These are phyloP conservation scores for Hydrolagus colliei DNA, from an alignment of 2,797 vertebrate species.

Conservation along the genomic window DNA sequence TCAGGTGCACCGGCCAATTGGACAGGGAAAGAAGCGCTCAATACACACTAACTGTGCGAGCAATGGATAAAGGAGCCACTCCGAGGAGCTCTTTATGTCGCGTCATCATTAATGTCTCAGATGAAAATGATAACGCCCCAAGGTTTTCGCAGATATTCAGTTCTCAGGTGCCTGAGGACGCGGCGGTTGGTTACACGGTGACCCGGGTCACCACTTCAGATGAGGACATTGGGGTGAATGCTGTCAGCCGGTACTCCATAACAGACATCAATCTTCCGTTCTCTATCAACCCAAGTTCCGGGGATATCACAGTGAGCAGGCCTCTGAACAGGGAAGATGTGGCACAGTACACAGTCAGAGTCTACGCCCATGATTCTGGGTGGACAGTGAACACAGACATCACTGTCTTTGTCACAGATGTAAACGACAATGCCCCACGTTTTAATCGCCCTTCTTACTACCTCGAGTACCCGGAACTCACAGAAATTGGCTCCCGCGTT, in stretches of 20 bases:
- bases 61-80: constrained; percentile 74
- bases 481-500: constrained; percentile 74
- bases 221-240: constrained; percentile 80
- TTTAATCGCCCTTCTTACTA: constrained; percentile 91
- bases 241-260: constrained; percentile 82
- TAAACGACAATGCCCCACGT: constrained; percentile 87
- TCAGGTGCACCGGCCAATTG: constrained; percentile 72
- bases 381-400: constrained; percentile 97
- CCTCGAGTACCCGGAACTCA: constrained; percentile 84
- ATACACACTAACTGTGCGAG: constrained; percentile 73
- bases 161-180: constrained; percentile 84
- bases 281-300: constrained; percentile 76
- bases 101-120: constrained; percentile 76
- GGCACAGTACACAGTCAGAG: constrained; percentile 80
- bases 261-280: constrained; percentile 81
- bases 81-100: constrained; percentile 71
- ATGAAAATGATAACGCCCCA: constrained; percentile 93
- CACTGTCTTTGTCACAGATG: constrained; percentile 81
- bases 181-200: constrained; percentile 80
- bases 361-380: constrained; percentile 89
- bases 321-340: constrained; percentile 86
- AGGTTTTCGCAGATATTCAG: constrained; percentile 96
- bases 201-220: constrained; percentile 90
- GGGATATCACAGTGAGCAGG: constrained; percentile 83
- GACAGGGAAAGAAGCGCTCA: constrained; percentile 79